Conservation (phyloP, 2,888 invertebrate genomes). For the Aspidapion aeneum region DNA sequence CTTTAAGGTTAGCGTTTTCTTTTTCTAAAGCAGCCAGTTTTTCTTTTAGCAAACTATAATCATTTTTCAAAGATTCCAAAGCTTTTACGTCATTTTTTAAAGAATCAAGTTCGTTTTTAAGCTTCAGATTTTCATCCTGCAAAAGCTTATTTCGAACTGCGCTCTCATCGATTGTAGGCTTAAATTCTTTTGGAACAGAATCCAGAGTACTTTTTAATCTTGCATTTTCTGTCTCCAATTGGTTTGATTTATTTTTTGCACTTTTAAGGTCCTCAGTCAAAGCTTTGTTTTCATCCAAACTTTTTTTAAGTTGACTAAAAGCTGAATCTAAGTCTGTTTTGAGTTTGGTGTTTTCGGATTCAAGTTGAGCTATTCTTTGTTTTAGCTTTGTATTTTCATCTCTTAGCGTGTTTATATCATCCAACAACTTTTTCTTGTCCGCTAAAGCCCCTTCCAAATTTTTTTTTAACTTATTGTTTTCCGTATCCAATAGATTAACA, state of each 20-base stretch:
- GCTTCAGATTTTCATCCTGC: constrained; percentile 12
- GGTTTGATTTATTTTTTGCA: constrained; percentile 26
- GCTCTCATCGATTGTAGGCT: constrained; percentile 13
- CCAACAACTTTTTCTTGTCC: constrained; percentile 24
- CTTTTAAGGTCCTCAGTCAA: constrained; percentile 27
- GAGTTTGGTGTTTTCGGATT: constrained; percentile 29
- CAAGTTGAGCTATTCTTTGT: constrained; percentile 25
- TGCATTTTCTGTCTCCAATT: constrained; percentile 26
- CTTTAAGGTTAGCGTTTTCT: constrained; percentile 25
- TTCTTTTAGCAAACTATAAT: constrained; percentile 17
- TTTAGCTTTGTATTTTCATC: constrained; percentile 23
- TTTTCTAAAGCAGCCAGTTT: constrained; percentile 22
- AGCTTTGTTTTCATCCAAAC: constrained; percentile 18
- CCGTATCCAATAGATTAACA: constrained; percentile 22
- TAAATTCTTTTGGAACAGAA: constrained; percentile 19
- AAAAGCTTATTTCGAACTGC: constrained; percentile 14
- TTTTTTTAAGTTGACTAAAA: constrained; percentile 11
- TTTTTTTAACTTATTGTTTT: constrained; percentile 26
- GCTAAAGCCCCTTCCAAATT: constrained; percentile 25
- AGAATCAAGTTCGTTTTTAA: constrained; percentile 17
- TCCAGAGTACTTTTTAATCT: constrained; percentile 21
- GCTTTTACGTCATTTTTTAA: constrained; percentile 13
- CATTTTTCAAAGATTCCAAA: constrained; percentile 10
- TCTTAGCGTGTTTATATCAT: constrained; percentile 14
- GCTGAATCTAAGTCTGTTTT: constrained; percentile 27